These are phyloP conservation scores for Onychomys leucogaster DNA, from an alignment of 2,797 vertebrate species.

Conservation along the genomic window DNA sequence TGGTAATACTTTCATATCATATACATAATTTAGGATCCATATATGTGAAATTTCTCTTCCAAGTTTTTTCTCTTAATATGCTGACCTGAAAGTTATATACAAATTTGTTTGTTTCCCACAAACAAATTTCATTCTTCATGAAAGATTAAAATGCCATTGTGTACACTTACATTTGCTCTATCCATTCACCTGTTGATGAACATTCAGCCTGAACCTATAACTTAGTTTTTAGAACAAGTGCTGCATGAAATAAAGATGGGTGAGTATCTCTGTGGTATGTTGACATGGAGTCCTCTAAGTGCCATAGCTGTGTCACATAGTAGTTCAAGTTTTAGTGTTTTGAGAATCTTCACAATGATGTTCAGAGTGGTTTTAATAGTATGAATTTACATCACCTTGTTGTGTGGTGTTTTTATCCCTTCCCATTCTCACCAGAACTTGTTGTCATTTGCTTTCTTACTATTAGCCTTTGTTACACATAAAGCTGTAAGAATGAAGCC, in stretches of 20 bases:
- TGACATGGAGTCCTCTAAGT: background rate
- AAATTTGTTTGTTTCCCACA: background rate
- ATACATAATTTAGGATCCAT: background rate
- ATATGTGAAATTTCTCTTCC: no score
- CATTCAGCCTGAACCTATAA: background rate
- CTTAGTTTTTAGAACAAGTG: background rate
- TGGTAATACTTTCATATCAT: background rate
- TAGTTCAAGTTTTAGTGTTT: background rate
- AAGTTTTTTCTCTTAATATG: no score
- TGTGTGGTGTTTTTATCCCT: background rate
- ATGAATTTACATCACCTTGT: background rate
- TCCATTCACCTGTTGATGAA: background rate
- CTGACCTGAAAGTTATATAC: no score
- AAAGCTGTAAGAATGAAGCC: background rate
- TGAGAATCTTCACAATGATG: background rate
- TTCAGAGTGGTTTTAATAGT: background rate
- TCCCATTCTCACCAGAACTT: background rate
- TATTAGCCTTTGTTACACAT: background rate
- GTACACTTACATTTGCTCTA: background rate
- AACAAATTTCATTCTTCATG: background rate
- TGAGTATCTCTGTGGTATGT: background rate
- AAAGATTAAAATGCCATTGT: background rate
- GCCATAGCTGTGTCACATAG: background rate
- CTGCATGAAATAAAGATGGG: background rate
- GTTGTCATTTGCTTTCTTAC: background rate